Evolutionary conservation across 2,113 vertebrate genomes (phyloP).

Genomic region (Cyanoramphus novaezelandiae): DNA sequence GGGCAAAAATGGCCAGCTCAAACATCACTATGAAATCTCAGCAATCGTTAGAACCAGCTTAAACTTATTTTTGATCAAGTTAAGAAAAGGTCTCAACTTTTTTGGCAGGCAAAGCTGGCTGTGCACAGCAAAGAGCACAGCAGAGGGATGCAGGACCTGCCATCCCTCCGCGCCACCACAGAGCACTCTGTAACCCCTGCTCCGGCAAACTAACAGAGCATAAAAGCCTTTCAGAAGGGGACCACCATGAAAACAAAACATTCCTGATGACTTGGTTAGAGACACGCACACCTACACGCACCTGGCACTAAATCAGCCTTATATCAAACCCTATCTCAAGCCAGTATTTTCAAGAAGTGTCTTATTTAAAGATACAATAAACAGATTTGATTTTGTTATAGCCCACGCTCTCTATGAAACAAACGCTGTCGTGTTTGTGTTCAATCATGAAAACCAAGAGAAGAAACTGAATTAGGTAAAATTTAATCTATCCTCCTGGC

Average conservation of each 20-base stretch:
- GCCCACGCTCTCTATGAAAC: not conserved
- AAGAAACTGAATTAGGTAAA: not conserved
- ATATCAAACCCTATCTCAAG: not conserved
- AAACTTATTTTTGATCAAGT: not conserved
- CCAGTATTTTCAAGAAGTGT: not conserved
- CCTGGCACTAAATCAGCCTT: not conserved
- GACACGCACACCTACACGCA: fast-evolving
- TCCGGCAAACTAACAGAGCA: not conserved
- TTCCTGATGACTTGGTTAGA: not conserved
- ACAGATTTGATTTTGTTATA: not conserved
- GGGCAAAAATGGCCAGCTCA: not conserved
- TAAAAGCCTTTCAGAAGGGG: not conserved
- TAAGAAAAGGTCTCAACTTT: not conserved
- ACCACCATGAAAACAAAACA: not conserved
- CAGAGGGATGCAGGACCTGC: not conserved
- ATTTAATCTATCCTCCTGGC: not conserved
- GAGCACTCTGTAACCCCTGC: not conserved
- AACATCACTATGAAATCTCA: not conserved
- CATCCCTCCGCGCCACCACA: not conserved
- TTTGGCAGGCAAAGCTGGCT: not conserved
- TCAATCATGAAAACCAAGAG: not conserved
- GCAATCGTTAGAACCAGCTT: not conserved
- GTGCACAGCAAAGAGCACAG: not conserved
- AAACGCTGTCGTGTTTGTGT: not conserved
- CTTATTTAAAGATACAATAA: not conserved